Percentiles rank a stretch among this genome's conserved stretches.
Conservation (phyloP, 2,888 invertebrate species). For the Chesias legatella region DNA sequence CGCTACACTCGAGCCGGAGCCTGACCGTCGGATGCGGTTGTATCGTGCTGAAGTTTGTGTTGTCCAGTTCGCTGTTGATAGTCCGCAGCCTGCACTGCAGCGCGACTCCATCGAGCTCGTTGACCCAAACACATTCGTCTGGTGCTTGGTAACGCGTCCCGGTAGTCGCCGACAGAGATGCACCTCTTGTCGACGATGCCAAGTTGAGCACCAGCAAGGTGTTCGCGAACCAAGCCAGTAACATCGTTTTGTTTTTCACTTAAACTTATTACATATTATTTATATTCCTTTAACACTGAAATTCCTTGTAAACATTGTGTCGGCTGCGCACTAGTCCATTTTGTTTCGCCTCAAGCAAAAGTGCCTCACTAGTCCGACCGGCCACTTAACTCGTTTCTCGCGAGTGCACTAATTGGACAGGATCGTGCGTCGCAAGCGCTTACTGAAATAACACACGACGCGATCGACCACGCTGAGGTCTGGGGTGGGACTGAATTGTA, state of each 20-base stretch:
- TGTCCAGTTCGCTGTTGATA: constrained; percentile 90
- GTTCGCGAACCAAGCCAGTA: constrained; percentile 63
- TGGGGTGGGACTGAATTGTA: constrained; percentile 75
- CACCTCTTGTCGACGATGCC: constrained; percentile 62
- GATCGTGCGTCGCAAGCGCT: constrained; percentile 62
- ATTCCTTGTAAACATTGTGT: constrained; percentile 59
- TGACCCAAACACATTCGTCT: constrained; percentile 90
- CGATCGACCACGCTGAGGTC: constrained; percentile 70
- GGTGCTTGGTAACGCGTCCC: constrained; percentile 88
- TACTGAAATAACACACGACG: constrained; percentile 53
- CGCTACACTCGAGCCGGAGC: constrained; percentile 88
- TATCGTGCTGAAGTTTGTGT: constrained; percentile 90
- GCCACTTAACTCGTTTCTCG: constrained; percentile 79
- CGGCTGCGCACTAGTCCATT: constrained; percentile 58
- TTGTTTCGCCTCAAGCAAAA: constrained; percentile 50
- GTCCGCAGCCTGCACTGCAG: constrained; percentile 87
- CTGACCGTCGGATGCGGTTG: constrained; percentile 90
- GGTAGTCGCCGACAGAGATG: constrained; percentile 71
- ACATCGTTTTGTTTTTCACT: constrained; percentile 70
- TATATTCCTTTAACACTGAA: constrained; percentile 59
- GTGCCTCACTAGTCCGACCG: constrained; percentile 68
- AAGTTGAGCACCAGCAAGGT: constrained; percentile 66
- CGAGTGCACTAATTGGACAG: constrained; percentile 76
- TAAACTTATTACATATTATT: constrained; percentile 66
- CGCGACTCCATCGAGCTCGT: constrained; percentile 84